These are phyloP conservation scores for Linurgus olivaceus DNA, from an alignment of 2,797 vertebrate genomes.

Conservation along the genomic window DNA sequence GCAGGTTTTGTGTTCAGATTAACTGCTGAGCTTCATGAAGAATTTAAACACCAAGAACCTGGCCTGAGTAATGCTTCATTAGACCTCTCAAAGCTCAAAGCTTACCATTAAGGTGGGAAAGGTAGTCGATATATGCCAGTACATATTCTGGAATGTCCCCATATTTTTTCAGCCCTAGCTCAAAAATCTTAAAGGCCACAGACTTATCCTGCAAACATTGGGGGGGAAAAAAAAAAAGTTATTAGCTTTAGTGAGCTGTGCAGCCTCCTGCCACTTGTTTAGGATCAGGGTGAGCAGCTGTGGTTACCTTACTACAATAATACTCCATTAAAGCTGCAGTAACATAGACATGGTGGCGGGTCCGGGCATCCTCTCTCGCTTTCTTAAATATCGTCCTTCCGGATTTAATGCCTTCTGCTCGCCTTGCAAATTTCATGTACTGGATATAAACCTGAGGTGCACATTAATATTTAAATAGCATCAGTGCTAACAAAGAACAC, in stretches of 20 bases:
- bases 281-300: neutral
- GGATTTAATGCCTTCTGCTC: conserved; percentile 97
- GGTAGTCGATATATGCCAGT: conserved; percentile 98
- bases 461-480: neutral
- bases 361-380: conserved; percentile 91
- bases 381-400: conserved; percentile 98
- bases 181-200: conserved; percentile 99
- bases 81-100: neutral
- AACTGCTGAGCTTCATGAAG: neutral
- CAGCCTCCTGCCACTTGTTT: neutral
- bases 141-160: conserved; percentile 99
- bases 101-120: conserved; percentile 98
- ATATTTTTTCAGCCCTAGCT: conserved; percentile 97
- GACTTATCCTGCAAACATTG: conserved; percentile 89
- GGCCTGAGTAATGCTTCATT: neutral
- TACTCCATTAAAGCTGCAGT: conserved; percentile 98
- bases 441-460: conserved; percentile 92
- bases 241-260: neutral
- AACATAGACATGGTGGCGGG: conserved; percentile 97
- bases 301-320: conserved; percentile 95
- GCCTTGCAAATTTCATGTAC: conserved; percentile 98
- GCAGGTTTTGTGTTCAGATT: neutral
- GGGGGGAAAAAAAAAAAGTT: neutral
- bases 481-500: neutral
- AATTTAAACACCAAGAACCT: neutral